phyloP scores from a whole-genome alignment of 1,140 invertebrate species.

The Popillia japonica region DNA sequence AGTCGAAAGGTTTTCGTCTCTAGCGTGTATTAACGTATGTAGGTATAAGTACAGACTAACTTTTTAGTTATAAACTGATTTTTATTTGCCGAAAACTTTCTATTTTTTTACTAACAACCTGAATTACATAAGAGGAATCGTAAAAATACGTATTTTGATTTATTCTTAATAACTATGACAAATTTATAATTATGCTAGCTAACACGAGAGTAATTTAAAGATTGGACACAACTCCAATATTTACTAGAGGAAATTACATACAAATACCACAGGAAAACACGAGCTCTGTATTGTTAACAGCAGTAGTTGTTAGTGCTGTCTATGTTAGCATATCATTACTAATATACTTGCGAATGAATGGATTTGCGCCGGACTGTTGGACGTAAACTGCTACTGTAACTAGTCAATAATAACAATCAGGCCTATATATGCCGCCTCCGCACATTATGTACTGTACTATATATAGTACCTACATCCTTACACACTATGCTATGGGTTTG shows the following conservation, averaged over 20 bases:
- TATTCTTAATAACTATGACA: no score
- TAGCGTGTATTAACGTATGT: no score
- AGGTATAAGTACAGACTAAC: no score
- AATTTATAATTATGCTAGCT: no score
- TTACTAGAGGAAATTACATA: not conserved
- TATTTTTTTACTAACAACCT: no score
- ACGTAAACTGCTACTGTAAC: not conserved
- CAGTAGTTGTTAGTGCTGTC: not conserved
- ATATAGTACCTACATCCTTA: not conserved
- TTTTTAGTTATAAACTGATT: no score
- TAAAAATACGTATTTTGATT: no score
- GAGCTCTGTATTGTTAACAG: not conserved
- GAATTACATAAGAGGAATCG: no score
- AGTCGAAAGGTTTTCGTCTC: no score
- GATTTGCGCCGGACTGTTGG: not conserved
- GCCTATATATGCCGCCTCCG: not conserved
- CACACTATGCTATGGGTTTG: not conserved
- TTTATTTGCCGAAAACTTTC: no score
- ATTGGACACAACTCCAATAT: not conserved
- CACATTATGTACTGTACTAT: not conserved
- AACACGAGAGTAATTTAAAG: no score
- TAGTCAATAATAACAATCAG: not conserved
- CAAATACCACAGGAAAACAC: not conserved
- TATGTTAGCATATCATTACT: not conserved
- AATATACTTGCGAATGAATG: conserved; percentile 6